These are phyloP conservation scores for Chironomus tentans DNA, from an alignment of 2,888 invertebrate genomes.

Conservation along the genomic window DNA sequence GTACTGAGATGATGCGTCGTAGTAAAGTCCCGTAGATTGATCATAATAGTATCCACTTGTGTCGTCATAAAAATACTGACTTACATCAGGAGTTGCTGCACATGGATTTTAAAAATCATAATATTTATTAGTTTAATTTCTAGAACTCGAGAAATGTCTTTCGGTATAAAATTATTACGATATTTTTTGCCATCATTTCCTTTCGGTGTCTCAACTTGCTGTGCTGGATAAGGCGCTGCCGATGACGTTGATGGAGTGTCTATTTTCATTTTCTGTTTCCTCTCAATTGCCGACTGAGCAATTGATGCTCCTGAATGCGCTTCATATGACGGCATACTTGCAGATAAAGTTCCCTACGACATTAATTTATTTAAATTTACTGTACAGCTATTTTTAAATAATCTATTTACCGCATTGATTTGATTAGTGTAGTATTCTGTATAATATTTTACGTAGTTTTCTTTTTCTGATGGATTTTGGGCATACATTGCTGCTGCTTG, in stretches of 20 bases:
- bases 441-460: constrained; percentile 61
- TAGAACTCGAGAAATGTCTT: background rate
- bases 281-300: constrained; percentile 72
- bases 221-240: background rate
- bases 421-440: constrained; percentile 62
- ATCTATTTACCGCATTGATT: constrained; percentile 49
- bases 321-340: constrained; percentile 19
- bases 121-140: constrained; percentile 17
- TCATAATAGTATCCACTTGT: constrained; percentile 95
- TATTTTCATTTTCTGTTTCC: constrained; percentile 35
- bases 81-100: constrained; percentile 69
- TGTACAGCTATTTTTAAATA: background rate
- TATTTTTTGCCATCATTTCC: constrained; percentile 60
- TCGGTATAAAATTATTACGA: constrained; percentile 40
- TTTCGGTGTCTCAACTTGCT: constrained; percentile 44
- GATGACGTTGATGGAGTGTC: background rate
- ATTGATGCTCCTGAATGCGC: constrained; percentile 69
- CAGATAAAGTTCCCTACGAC: constrained; percentile 21
- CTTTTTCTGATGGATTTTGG: constrained; percentile 54
- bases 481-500: constrained; percentile 68
- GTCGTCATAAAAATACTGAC: constrained; percentile 88
- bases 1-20: constrained; percentile 91
- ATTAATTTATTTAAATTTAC: constrained; percentile 29
- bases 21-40: constrained; percentile 84
- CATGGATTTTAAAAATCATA: constrained; percentile 9